Conservation (phyloP, 2,113 vertebrate species). For the Crypturellus undulatus region DNA sequence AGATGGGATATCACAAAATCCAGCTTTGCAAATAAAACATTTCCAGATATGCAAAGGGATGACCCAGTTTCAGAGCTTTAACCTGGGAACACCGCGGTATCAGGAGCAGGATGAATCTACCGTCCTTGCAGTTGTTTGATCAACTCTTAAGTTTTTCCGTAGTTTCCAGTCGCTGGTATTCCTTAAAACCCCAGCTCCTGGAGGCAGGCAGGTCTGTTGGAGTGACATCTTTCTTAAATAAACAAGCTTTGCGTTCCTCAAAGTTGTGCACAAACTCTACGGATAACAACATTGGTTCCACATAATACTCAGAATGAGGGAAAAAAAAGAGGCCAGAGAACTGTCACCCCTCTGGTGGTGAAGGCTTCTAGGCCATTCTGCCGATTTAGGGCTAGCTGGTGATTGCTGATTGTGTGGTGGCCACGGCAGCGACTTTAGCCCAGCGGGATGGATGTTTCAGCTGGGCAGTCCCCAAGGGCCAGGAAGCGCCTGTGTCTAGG, state of each 20-base stretch:
- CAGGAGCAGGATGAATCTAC: background rate
- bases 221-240: background rate
- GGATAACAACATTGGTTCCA: background rate
- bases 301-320: background rate
- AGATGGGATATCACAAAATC: background rate
- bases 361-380: background rate
- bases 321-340: background rate
- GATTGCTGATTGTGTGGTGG: background rate
- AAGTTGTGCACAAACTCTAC: conserved; percentile 1
- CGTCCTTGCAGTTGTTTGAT: background rate
- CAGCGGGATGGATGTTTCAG: background rate
- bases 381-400: background rate
- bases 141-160: background rate
- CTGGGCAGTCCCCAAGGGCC: background rate
- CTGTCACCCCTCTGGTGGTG: fast-evolving
- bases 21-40: conserved; percentile 22
- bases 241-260: background rate
- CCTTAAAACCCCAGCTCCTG: background rate
- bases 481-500: fast-evolving
- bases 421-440: background rate
- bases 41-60: conserved; percentile 22
- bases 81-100: background rate
- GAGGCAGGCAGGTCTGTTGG: background rate
- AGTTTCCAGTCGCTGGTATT: background rate
- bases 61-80: background rate